phyloP scores from a whole-genome alignment of 2,113 vertebrate species.

The Zapornia atra region DNA sequence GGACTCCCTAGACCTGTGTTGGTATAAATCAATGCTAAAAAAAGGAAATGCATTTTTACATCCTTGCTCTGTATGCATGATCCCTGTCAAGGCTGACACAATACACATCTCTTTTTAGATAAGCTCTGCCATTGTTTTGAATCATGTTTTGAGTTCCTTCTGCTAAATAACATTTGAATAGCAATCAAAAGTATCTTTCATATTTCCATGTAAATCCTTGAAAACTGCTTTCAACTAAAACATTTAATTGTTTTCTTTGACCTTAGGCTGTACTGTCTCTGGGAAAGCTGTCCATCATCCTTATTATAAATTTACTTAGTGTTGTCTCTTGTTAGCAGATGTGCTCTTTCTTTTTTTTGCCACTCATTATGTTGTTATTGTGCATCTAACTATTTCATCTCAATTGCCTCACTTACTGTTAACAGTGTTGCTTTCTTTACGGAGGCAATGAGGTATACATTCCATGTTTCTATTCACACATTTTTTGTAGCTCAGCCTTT shows the following conservation, averaged over 20 bases:
- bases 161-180: neutral
- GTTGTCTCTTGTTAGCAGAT: neutral
- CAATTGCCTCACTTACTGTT: neutral
- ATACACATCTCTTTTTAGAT: neutral
- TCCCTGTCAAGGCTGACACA: neutral
- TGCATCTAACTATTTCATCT: neutral
- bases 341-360: neutral
- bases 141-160: neutral
- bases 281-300: neutral
- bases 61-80: neutral
- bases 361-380: neutral
- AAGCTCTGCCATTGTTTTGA: neutral
- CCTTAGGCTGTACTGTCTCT: neutral
- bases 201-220: neutral
- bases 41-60: neutral
- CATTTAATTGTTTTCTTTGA: neutral
- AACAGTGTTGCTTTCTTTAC: neutral
- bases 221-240: neutral
- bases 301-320: neutral
- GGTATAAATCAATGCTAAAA: neutral
- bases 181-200: neutral
- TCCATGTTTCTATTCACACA: neutral
- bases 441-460: neutral
- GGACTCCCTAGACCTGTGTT: neutral
- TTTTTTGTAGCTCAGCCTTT: neutral